Conservation (phyloP, 2,113 vertebrate genomes). For the Camelus bactrianus region DNA sequence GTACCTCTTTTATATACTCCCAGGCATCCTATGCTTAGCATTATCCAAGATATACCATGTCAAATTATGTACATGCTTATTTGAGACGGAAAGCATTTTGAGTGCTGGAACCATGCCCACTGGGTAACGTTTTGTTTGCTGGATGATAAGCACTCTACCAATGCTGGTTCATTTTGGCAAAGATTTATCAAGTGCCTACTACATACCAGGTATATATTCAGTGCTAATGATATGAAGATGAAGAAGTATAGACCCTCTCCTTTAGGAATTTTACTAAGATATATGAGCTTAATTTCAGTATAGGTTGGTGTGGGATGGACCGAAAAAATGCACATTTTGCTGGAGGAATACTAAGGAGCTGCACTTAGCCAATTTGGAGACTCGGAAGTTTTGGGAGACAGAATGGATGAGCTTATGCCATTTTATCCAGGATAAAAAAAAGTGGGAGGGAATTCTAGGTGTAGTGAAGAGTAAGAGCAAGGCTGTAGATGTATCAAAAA, state of each 20-base stretch:
- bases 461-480: neutral
- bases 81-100: neutral
- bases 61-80: neutral
- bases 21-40: neutral
- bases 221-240: neutral
- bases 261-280: neutral
- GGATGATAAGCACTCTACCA: neutral
- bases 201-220: neutral
- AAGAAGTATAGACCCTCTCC: neutral
- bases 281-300: neutral
- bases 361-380: neutral
- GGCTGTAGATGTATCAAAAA: neutral
- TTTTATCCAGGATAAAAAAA: neutral
- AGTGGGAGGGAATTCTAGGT: neutral
- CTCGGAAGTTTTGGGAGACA: neutral
- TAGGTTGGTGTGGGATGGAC: neutral
- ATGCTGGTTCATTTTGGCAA: neutral
- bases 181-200: neutral
- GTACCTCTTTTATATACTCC: neutral
- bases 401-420: neutral
- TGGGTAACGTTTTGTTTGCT: neutral
- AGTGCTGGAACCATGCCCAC: neutral
- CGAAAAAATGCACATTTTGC: neutral
- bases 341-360: neutral
- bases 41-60: neutral